phyloP scores from a whole-genome alignment of 2,113 vertebrate species.

The Microtus montanus region DNA sequence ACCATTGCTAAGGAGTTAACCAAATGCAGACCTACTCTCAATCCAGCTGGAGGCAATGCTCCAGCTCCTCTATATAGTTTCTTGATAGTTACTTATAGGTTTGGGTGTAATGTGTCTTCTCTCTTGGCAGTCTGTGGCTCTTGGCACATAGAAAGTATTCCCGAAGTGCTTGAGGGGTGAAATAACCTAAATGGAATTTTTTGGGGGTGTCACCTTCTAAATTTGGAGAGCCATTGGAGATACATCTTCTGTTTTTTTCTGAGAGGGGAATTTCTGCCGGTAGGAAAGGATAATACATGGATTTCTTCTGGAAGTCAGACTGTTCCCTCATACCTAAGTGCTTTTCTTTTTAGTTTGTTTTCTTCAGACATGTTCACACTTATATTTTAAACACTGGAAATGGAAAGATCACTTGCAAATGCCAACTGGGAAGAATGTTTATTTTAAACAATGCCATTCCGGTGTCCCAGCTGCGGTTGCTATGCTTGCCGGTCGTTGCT shows the following conservation, averaged over 20 bases:
- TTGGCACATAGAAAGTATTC: not conserved
- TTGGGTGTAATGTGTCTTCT: not conserved
- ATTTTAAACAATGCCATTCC: slow-evolving; percentile 68
- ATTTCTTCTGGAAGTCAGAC: not conserved
- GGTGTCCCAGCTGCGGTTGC: slow-evolving; percentile 56
- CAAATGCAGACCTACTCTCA: not conserved
- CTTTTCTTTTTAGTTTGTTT: slow-evolving; percentile 57
- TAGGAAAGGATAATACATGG: not conserved
- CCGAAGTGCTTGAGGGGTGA: not conserved
- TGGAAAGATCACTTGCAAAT: slow-evolving; percentile 70
- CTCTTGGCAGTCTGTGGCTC: not conserved
- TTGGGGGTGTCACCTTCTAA: slow-evolving; percentile 6
- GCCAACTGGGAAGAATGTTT: slow-evolving; percentile 62
- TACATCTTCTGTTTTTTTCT: not conserved
- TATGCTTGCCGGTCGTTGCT: slow-evolving; percentile 53
- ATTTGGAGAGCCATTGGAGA: not conserved
- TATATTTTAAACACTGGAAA: slow-evolving; percentile 49
- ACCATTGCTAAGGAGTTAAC: not conserved
- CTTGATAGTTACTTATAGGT: not conserved
- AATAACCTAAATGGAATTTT: not conserved
- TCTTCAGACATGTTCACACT: slow-evolving; percentile 37
- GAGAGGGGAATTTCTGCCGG: slow-evolving; percentile 18
- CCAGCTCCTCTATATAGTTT: not conserved
- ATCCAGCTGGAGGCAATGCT: not conserved
- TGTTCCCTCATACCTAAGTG: slow-evolving; percentile 21